Base-by-base conservation (phyloP, 1,140 invertebrate genomes). In the Pogonomyrmex californicus region DNA sequence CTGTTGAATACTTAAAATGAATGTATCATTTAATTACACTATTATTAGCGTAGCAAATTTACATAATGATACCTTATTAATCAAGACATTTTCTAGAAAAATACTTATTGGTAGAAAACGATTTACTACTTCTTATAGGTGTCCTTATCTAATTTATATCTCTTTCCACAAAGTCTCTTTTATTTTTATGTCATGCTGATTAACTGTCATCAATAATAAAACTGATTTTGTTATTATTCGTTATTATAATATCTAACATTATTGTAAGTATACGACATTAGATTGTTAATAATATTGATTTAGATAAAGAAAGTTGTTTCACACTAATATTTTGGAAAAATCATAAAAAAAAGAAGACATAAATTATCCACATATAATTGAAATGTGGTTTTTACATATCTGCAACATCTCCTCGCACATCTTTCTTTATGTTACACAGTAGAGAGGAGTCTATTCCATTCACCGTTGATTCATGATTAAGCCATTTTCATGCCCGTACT, bases 351-450 rank as follows among this genome's bases (percentile, higher is more conserved):
- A 17, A 68, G n/a, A 36, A n/a, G 41, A 56, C 36, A 44, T 70
- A 70, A 78, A 78, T 65, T 65, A 65, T 4, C 14, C 38, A 38
- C 71, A 10, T 76, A 10, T 76, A 76, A 76, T 78, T 68, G 65
- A 70, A 70, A 81, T 65, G 44, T 10, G 47, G 47, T 75, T 87
- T 77, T 63, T 30, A 71, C 49, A 82, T 71, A 68, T 60, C 12
- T 30, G 6, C 30, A 30, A 4, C 33, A 36, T 83, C n/a, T 71
- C 38, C 4, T 30, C 17, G 36, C 56, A 17, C 62, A 62, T 60
- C 23, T 38, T 47, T 56, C 17, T 58, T 58, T 58, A 68, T 36
- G 12, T 81, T 44, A 12, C 14, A 30, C 17, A 47, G 1, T 5
- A 58, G 47, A 51, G 6, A 60, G 44, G 14, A 68, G 9, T 65